phyloP scores from a whole-genome alignment of 2,113 vertebrate species.

The Mungos mungo region DNA sequence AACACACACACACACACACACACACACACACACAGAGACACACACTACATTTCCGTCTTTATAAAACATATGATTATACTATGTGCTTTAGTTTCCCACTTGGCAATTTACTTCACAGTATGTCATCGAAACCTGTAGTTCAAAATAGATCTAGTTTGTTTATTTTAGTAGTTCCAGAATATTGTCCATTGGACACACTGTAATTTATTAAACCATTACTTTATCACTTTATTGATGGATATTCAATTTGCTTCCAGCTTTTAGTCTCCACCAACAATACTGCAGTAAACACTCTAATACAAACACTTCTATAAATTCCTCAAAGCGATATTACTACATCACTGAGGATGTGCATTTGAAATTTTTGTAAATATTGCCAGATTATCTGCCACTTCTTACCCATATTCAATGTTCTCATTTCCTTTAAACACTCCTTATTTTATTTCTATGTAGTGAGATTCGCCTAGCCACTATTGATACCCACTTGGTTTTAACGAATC shows the following conservation, averaged over 20 bases:
- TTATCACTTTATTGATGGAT: slow-evolving; percentile 34
- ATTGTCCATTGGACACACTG: neutral
- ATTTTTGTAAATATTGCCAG: slow-evolving; percentile 21
- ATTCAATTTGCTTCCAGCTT: slow-evolving; percentile 27
- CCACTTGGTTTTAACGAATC: neutral
- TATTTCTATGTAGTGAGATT: slow-evolving; percentile 33
- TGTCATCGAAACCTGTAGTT: neutral
- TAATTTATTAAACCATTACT: slow-evolving; percentile 54
- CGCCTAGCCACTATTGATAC: neutral
- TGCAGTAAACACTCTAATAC: neutral
- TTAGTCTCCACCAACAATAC: neutral
- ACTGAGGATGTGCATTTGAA: neutral
- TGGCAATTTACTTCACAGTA: neutral
- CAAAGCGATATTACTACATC: neutral
- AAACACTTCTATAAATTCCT: neutral
- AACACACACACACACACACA: neutral
- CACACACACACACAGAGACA: neutral
- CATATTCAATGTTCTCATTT: slow-evolving; percentile 25
- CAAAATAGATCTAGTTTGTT: slow-evolving; percentile 44
- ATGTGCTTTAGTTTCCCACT: neutral
- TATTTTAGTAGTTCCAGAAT: slow-evolving; percentile 45
- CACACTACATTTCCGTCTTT: neutral
- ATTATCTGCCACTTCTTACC: slow-evolving; percentile 44
- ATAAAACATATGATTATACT: slow-evolving; percentile 26
- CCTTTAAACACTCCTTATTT: slow-evolving; percentile 7